phyloP scores from a whole-genome alignment of 2,113 vertebrate genomes.

The Dipodomys stephensi region DNA sequence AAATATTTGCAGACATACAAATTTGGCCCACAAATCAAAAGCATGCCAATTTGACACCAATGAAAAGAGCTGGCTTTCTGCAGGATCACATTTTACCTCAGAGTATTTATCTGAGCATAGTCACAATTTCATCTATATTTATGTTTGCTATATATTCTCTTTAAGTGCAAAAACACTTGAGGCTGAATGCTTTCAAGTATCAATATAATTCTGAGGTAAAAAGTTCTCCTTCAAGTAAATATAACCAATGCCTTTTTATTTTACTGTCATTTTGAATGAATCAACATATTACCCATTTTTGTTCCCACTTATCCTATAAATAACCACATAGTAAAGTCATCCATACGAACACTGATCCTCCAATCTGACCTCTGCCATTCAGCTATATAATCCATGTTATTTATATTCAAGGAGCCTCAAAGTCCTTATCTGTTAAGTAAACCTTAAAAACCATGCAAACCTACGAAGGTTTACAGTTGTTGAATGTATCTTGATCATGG shows the following conservation, averaged over 20 bases:
- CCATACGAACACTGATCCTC: neutral
- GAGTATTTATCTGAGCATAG: neutral
- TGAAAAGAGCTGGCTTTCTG: neutral
- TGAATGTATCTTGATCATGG: neutral
- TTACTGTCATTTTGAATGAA: conserved; percentile 49
- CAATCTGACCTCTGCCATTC: neutral
- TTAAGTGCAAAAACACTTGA: conserved; percentile 9
- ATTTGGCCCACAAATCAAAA: conserved; percentile 1
- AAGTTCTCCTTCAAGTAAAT: neutral
- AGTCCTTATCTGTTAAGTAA: neutral
- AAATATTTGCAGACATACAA: neutral
- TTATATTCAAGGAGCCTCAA: neutral
- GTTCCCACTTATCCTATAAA: neutral
- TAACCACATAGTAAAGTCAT: neutral
- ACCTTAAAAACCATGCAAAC: neutral
- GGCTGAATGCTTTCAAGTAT: neutral
- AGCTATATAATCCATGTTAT: neutral
- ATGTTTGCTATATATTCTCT: neutral
- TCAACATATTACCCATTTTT: neutral
- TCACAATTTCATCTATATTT: conserved; percentile 4
- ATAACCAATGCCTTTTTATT: neutral
- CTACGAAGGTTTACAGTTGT: neutral
- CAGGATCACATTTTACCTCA: neutral
- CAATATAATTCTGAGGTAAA: conserved; percentile 13
- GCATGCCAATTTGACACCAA: neutral